Evolutionary conservation across 2,888 invertebrate species (phyloP), one percentile per base, ranked within the genome.

Genomic region (Esperia sulphurella): DNA sequence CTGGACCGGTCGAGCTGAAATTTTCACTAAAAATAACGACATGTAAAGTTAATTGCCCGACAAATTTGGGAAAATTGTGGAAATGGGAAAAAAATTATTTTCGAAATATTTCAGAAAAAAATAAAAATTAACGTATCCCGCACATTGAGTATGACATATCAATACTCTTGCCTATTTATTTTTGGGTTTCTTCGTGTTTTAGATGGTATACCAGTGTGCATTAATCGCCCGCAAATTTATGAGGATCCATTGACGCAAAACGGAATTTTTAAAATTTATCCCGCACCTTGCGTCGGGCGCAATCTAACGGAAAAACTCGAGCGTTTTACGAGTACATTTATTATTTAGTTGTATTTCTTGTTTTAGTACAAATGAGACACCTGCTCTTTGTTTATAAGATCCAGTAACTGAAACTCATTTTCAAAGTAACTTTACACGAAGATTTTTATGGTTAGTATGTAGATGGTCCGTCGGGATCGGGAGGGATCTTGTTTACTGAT

Each of bases 171-270:
- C n/a, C n/a, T n/a, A n/a, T 71, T 79, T 73, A 68, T 59, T 62
- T 68, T 68, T 61, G 56, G 65, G 75, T 21, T 77, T 77, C 71
- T 72, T 68, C 59, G 52, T 61, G 55, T 63, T 68, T 54, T 55
- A 35, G 52, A 45, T 54, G 55, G 65, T 57, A 72, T 68, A 68
- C 70, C 65, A 61, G 66, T 58, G 56, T 66, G 68, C 72, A 75
- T 65, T 71, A 61, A 68, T 65, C 63, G 59, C 50, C 59, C 49
- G 59, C 51, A 59, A 63, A 60, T 63, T 65, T 60, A 52, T 68
- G 64, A 70, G 61, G 48, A 59, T 49, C 50, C 61, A 65, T 65
- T 62, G 60, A 61, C 44, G 58, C 56, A 53, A 64, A 64, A 67
- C 59, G 57, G 69, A 71, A 67, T 75, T 75, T 68, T 68, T 58